phyloP scores from a whole-genome alignment of 2,797 vertebrate species.

The Syngnathus acus region DNA sequence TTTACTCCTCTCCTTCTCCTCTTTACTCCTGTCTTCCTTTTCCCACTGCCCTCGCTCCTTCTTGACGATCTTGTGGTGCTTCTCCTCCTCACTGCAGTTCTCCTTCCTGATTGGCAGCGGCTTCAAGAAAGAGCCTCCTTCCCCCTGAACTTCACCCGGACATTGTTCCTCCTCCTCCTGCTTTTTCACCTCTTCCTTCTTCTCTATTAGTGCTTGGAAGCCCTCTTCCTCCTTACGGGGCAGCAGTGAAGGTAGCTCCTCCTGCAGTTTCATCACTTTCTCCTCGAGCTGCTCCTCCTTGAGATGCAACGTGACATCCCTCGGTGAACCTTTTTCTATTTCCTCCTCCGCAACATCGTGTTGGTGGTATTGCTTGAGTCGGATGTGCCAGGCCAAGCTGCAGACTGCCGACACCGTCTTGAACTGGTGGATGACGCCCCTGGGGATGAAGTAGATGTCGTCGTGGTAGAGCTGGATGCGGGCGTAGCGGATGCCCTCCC shows the following conservation, averaged over 20 bases:
- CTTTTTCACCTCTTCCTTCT: conserved; percentile 25
- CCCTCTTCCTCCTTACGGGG: conserved; percentile 20
- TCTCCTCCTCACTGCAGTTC: neutral
- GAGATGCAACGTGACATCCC: conserved; percentile 25
- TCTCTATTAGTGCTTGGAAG: conserved; percentile 13
- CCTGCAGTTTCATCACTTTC: conserved; percentile 20
- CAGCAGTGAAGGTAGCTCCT: conserved; percentile 8
- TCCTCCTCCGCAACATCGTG: conserved; percentile 55
- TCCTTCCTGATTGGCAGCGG: conserved; percentile 25
- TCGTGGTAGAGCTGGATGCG: conserved; percentile 95
- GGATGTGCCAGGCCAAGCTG: conserved; percentile 95
- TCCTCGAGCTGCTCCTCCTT: conserved; percentile 47
- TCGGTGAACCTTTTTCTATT: conserved; percentile 7
- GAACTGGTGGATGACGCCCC: conserved; percentile 97
- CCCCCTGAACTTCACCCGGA: conserved; percentile 20
- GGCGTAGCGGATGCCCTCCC: conserved; percentile 96
- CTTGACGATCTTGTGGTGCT: neutral
- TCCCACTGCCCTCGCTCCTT: neutral
- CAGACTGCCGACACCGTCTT: conserved; percentile 96
- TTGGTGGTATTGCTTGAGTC: conserved; percentile 83
- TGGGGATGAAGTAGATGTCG: conserved; percentile 98
- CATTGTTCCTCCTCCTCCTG: conserved; percentile 29
- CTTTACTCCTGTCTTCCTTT: conserved; percentile 14
- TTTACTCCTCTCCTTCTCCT: conserved; percentile 48
- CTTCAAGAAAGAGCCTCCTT: conserved; percentile 24